Base-by-base conservation (phyloP, 2,113 vertebrate genomes). In the Grallaria varia region DNA sequence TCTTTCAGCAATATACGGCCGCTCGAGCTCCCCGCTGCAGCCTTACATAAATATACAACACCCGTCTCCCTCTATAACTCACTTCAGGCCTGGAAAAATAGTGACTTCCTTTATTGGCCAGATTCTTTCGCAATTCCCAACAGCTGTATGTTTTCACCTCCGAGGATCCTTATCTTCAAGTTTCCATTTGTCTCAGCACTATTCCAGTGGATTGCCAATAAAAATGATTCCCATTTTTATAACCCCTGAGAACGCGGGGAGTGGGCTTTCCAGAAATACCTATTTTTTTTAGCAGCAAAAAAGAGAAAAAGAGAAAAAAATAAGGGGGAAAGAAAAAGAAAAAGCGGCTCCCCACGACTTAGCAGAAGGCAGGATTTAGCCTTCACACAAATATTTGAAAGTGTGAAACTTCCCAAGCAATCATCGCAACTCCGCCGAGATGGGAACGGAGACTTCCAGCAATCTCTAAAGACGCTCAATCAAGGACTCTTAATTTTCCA, bases 91-190 rank as follows among this genome's bases (percentile, higher is more conserved):
- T 98, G 98, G 98, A 99, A 99, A 99, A 99, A 99, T 99, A 99
- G 98, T 98, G 98, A 99, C 98, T 99, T 99, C 99, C 99, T 99
- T 99, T 98, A 99, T 99, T 99, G 99, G 98, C 98, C 98, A 98
- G 98, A 98, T 98, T 98, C 98, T 98, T 98, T 98, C 90, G 92
- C 98, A 98, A 98, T 98, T 99, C 98, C 98, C 98, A 98, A 98
- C 98, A 98, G 98, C 98, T 98, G 98, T 98, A 98, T 98, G 98
- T 98, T 97, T 98, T 98, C 97, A 98, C 97, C 98, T 99, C 98
- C 24, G 97, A 97, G 96, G 97, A 98, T 98, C 98, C 98, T 98
- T 98, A 98, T 98, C 98, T 98, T 95, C 97, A 97, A 96, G 97
- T 98, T 98, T 98, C 98, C 98, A 98, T 98, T 98, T 98, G 98